These are phyloP conservation scores for Syngnathus rostellatus DNA, from an alignment of 2,797 vertebrate species.

Conservation along the genomic window DNA sequence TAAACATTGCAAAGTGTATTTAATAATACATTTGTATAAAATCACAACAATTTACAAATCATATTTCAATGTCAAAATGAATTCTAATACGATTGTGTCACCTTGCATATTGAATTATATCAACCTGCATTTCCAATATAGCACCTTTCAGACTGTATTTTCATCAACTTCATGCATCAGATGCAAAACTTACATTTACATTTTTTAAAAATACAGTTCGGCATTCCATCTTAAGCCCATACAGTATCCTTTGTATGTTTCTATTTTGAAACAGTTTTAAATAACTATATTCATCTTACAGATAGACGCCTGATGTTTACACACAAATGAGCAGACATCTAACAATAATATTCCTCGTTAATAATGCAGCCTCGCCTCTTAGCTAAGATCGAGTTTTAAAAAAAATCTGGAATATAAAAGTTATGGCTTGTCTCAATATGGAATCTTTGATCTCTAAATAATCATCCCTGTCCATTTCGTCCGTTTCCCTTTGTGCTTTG, in stretches of 20 bases:
- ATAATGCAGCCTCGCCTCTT: slow-evolving; percentile 26
- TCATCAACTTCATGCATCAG: slow-evolving; percentile 4
- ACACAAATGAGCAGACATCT: background rate
- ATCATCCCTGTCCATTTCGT: slow-evolving; percentile 58
- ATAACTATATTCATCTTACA: background rate
- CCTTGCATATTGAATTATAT: slow-evolving; percentile 1
- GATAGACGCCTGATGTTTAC: slow-evolving; percentile 28
- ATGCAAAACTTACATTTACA: slow-evolving; percentile 2
- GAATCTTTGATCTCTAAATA: slow-evolving; percentile 52
- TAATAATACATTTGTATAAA: background rate
- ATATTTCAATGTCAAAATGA: background rate
- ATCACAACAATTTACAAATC: slow-evolving; percentile 1
- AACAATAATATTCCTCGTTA: slow-evolving; percentile 45
- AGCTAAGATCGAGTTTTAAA: slow-evolving; percentile 19
- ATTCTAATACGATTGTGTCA: background rate
- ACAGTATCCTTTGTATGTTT: slow-evolving; percentile 6
- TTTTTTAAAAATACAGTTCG: background rate
- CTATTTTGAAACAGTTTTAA: background rate
- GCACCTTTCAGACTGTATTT: slow-evolving; percentile 3
- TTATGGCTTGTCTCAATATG: background rate
- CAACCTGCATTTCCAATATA: background rate
- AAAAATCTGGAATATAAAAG: background rate
- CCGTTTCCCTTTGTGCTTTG: slow-evolving; percentile 51
- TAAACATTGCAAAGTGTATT: background rate
- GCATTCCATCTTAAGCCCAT: slow-evolving; percentile 6